Percentiles rank a stretch among this genome's conserved stretches.
Evolutionary conservation across 2,113 vertebrate genomes (phyloP).

Genomic region (Morone saxatilis): DNA sequence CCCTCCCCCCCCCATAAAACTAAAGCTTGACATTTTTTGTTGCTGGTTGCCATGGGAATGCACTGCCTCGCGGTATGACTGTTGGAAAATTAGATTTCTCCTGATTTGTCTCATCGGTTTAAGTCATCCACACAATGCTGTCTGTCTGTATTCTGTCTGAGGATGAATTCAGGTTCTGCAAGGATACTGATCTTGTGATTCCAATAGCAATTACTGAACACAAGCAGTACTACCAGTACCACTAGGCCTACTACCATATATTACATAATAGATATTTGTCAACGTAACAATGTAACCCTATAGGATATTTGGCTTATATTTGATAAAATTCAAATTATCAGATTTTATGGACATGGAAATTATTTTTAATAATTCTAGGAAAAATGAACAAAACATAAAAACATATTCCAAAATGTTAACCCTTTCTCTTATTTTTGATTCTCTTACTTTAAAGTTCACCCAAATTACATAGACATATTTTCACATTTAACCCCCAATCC

Average conservation of each 20-base stretch:
- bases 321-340: not conserved
- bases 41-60: conserved; percentile 57
- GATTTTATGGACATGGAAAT: not conserved
- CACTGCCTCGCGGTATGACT: conserved; percentile 22
- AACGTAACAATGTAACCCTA: not conserved
- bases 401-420: too few relatives aligned
- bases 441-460: not conserved
- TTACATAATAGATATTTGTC: not conserved
- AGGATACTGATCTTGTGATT: conserved; percentile 61
- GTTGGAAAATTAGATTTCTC: conserved; percentile 72
- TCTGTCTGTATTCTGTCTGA: conserved; percentile 32
- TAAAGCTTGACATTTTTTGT: conserved; percentile 22
- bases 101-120: conserved; percentile 56
- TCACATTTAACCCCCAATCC: not conserved
- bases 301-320: not conserved
- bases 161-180: conserved; percentile 8
- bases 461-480: not conserved
- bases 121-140: conserved; percentile 53
- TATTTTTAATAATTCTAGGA: too few relatives aligned
- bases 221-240: not conserved
- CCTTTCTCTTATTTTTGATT: not conserved
- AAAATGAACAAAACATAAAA: too few relatives aligned
- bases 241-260: not conserved
- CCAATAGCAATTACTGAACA: conserved; percentile 32
- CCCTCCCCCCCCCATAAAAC: conserved; percentile 2